Evolutionary conservation across 2,888 invertebrate genomes (phyloP).

Genomic region (Cheilosia soror): DNA sequence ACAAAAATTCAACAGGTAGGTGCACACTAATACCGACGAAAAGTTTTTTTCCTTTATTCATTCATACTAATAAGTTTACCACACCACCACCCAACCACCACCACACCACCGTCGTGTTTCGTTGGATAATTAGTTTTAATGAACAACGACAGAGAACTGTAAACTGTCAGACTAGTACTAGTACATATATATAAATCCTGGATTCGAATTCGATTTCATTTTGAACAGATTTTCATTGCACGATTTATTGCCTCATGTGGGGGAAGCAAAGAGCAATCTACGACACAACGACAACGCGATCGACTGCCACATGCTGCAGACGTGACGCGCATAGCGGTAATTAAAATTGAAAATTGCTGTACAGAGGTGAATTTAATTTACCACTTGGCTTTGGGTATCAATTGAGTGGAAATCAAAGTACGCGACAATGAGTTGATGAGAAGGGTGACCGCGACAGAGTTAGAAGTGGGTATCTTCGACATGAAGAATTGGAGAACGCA

Average conservation of each 20-base stretch:
- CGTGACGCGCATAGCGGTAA: constrained; percentile 69
- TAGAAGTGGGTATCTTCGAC: background rate
- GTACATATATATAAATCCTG: constrained; percentile 46
- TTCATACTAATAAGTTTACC: constrained; percentile 39
- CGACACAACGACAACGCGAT: background rate
- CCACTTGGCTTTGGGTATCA: constrained; percentile 67
- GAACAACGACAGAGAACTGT: constrained; percentile 53
- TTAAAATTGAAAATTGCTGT: constrained; percentile 70
- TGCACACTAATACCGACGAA: constrained; percentile 12
- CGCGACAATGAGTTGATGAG: constrained; percentile 32
- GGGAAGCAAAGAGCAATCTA: background rate
- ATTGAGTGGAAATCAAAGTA: constrained; percentile 66
- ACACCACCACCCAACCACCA: background rate
- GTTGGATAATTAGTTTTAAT: constrained; percentile 69
- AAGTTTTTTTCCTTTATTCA: constrained; percentile 21
- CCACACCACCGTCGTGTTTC: background rate
- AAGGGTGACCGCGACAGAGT: background rate
- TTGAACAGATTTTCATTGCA: constrained; percentile 58
- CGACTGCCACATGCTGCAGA: constrained; percentile 44
- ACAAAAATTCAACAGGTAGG: constrained; percentile 57
- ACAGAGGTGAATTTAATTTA: constrained; percentile 74
- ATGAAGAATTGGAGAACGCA: background rate
- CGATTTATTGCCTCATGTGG: constrained; percentile 54
- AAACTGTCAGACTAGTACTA: constrained; percentile 54
- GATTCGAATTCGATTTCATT: constrained; percentile 65